These are phyloP conservation scores for Synanthedon tipuliformis DNA, from an alignment of 2,888 invertebrate genomes.

Conservation along the genomic window DNA sequence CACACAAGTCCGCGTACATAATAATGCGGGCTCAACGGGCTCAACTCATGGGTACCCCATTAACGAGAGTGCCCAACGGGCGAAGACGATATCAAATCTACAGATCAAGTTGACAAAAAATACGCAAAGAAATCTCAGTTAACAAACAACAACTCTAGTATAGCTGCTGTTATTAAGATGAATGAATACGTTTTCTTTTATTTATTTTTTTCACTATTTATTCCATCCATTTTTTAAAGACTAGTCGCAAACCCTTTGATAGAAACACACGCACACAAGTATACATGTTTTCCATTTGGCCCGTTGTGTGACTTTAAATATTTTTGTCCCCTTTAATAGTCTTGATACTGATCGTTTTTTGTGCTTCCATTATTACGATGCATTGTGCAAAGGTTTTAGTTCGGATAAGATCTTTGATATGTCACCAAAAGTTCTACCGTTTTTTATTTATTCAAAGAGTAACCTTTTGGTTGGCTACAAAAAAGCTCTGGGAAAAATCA, in stretches of 20 bases:
- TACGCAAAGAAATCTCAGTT: constrained; percentile 33
- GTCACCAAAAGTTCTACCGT: constrained; percentile 54
- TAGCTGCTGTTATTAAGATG: constrained; percentile 64
- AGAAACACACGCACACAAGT: constrained; percentile 36
- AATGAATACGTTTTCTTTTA: constrained; percentile 49
- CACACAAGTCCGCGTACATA: constrained; percentile 55
- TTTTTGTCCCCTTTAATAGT: constrained; percentile 56
- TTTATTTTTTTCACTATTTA: constrained; percentile 34
- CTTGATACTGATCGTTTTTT: constrained; percentile 67
- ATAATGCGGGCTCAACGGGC: constrained; percentile 60
- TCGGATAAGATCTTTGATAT: constrained; percentile 65
- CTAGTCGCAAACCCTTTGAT: constrained; percentile 51
- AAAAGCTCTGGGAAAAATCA: constrained; percentile 34
- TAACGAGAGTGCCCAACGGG: constrained; percentile 60
- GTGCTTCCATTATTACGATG: constrained; percentile 54
- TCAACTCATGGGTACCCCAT: constrained; percentile 60
- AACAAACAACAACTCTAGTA: constrained; percentile 36
- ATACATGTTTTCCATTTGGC: constrained; percentile 38
- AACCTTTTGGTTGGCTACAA: constrained; percentile 46
- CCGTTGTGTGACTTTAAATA: constrained; percentile 47
- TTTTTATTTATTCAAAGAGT: constrained; percentile 49
- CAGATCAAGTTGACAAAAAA: constrained; percentile 63
- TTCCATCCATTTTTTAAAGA: constrained; percentile 46
- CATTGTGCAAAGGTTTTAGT: constrained; percentile 62
- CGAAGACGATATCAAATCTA: constrained; percentile 57